Percentiles rank a stretch among this genome's conserved stretches.
These are phyloP conservation scores for Opisthograptis luteolata DNA, from an alignment of 2,888 invertebrate genomes.

Conservation along the genomic window DNA sequence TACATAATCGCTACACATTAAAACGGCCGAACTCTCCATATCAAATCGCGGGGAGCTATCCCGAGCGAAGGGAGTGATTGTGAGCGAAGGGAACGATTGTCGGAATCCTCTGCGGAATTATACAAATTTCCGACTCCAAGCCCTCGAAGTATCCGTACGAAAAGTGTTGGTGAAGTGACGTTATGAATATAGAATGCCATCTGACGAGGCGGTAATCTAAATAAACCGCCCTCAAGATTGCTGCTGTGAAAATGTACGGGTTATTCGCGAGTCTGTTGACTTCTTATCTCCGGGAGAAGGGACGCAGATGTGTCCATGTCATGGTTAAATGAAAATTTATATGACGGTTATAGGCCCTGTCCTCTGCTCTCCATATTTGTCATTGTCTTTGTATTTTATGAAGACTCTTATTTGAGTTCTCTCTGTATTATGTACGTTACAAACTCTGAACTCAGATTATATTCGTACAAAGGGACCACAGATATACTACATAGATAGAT, in stretches of 20 bases:
- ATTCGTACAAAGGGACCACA: background rate
- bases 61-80: slow-evolving; percentile 1
- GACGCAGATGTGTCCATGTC: slow-evolving; percentile 31
- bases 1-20: slow-evolving; percentile 31
- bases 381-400: too few species aligned
- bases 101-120: slow-evolving; percentile 44
- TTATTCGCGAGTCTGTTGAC: slow-evolving; percentile 48
- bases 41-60: slow-evolving; percentile 38
- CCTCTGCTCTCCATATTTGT: too few species aligned
- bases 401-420: background rate
- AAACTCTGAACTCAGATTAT: background rate
- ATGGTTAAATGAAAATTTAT: slow-evolving; percentile 22
- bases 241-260: slow-evolving; percentile 54
- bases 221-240: slow-evolving; percentile 56
- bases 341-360: slow-evolving; percentile 3
- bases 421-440: background rate
- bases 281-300: slow-evolving; percentile 29
- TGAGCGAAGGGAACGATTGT: slow-evolving; percentile 28
- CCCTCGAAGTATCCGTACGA: slow-evolving; percentile 42
- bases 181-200: slow-evolving; percentile 60
- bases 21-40: slow-evolving; percentile 30
- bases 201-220: slow-evolving; percentile 62
- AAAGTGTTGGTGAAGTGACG: slow-evolving; percentile 47
- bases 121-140: slow-evolving; percentile 49
- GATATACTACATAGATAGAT: too few species aligned